Conservation (phyloP, 2,888 invertebrate genomes). For the Microctonus aethiopoides region DNA sequence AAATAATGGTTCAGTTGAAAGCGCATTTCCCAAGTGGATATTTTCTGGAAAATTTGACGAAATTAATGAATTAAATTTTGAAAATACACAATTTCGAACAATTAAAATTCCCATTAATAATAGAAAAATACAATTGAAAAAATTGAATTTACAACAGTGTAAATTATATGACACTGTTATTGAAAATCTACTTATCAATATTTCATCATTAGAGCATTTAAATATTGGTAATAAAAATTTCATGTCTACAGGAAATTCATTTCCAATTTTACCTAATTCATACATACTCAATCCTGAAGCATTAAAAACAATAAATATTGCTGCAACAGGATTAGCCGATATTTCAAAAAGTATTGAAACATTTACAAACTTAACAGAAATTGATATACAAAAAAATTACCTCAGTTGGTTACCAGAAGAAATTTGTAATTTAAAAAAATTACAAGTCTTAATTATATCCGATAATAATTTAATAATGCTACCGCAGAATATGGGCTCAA, state of each 20-base stretch:
- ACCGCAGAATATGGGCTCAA: slow-evolving; percentile 47
- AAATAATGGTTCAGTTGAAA: slow-evolving; percentile 35
- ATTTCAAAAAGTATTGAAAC: slow-evolving; percentile 40
- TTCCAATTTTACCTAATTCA: slow-evolving; percentile 40
- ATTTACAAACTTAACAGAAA: slow-evolving; percentile 44
- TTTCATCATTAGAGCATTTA: slow-evolving; percentile 45
- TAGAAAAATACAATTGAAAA: slow-evolving; percentile 40
- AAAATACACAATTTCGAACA: slow-evolving; percentile 46
- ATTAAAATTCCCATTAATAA: slow-evolving; percentile 34
- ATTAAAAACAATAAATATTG: slow-evolving; percentile 41
- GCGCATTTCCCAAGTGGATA: slow-evolving; percentile 55
- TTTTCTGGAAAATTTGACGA: slow-evolving; percentile 44
- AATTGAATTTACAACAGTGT: slow-evolving; percentile 49
- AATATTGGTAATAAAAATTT: slow-evolving; percentile 43
- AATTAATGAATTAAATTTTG: slow-evolving; percentile 50
- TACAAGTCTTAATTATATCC: slow-evolving; percentile 48
- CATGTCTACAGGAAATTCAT: slow-evolving; percentile 36
- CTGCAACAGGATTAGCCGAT: slow-evolving; percentile 35
- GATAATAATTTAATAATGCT: slow-evolving; percentile 45
- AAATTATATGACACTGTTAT: slow-evolving; percentile 41
- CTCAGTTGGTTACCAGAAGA: slow-evolving; percentile 52
- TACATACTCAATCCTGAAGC: slow-evolving; percentile 34
- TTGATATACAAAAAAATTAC: slow-evolving; percentile 51
- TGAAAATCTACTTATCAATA: slow-evolving; percentile 41
- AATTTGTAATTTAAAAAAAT: slow-evolving; percentile 47